Percentiles rank a stretch among this genome's conserved stretches.
phyloP scores from a whole-genome alignment of 2,888 invertebrate genomes.

The Catocala sponsa region DNA sequence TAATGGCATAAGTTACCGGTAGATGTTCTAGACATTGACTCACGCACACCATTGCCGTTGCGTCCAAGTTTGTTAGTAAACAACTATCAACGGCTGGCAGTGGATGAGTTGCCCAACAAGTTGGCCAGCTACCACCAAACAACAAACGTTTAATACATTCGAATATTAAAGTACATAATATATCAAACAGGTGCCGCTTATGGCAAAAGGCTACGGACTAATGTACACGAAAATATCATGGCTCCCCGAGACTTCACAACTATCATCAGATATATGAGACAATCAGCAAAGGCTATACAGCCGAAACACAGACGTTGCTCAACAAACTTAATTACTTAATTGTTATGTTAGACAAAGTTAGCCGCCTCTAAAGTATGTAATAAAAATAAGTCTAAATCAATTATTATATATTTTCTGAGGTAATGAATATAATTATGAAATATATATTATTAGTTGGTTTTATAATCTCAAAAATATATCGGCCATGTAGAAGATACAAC shows the following conservation, averaged over 20 bases:
- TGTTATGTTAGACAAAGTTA: too few relatives aligned
- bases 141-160: slow-evolving; percentile 6
- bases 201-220: slow-evolving; percentile 10
- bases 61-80: slow-evolving; percentile 1
- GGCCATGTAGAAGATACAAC: too few relatives aligned
- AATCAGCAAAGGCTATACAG: not conserved
- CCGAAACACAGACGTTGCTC: too few relatives aligned
- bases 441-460: too few relatives aligned
- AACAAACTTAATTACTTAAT: too few relatives aligned
- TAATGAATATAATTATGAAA: too few relatives aligned
- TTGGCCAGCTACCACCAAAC: slow-evolving; percentile 13
- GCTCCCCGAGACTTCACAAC: not conserved
- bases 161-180: slow-evolving; percentile 2
- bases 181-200: slow-evolving; percentile 7
- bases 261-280: slow-evolving; percentile 1
- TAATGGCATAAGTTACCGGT: slow-evolving; percentile 53
- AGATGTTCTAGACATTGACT: slow-evolving; percentile 16
- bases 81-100: slow-evolving; percentile 21
- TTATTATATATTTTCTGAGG: too few relatives aligned
- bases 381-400: too few relatives aligned
- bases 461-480: too few relatives aligned
- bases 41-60: slow-evolving; percentile 17
- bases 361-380: too few relatives aligned
- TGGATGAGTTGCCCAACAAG: slow-evolving; percentile 13
- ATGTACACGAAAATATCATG: not conserved